phyloP scores from a whole-genome alignment of 1,140 invertebrate genomes.

The Halictus rubicundus region DNA sequence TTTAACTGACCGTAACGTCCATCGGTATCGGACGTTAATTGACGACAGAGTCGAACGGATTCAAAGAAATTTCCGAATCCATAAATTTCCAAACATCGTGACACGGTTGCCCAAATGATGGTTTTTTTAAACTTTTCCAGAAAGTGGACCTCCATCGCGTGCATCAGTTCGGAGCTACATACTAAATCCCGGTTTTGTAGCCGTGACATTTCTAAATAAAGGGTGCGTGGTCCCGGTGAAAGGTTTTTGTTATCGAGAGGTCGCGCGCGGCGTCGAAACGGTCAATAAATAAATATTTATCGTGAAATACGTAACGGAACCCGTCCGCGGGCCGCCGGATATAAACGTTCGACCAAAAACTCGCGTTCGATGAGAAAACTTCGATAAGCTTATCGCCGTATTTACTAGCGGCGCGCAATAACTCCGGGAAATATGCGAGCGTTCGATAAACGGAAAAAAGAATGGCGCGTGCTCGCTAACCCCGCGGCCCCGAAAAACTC shows the following conservation, averaged over 20 bases:
- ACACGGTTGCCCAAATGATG: too few relatives aligned
- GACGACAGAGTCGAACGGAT: too few relatives aligned
- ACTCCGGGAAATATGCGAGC: constrained; percentile 13
- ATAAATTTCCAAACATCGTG: too few relatives aligned
- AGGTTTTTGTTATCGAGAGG: constrained; percentile 31
- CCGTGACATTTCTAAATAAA: neutral
- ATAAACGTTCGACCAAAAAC: constrained; percentile 24
- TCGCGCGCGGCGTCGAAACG: neutral
- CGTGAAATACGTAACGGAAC: constrained; percentile 31
- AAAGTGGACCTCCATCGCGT: too few relatives aligned
- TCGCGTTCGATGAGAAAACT: constrained; percentile 16
- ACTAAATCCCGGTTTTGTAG: too few relatives aligned
- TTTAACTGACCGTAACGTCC: too few relatives aligned
- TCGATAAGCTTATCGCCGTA: constrained; percentile 39
- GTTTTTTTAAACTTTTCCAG: too few relatives aligned
- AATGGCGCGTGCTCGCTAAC: neutral
- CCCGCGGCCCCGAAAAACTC: too few relatives aligned
- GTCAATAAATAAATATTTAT: constrained; percentile 46
- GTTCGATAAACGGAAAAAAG: neutral
- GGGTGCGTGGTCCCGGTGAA: neutral
- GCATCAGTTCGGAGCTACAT: too few relatives aligned
- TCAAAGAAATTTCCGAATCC: too few relatives aligned
- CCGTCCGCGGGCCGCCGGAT: constrained; percentile 5
- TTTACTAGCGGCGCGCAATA: constrained; percentile 16
- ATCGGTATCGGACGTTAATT: too few relatives aligned